Conservation (phyloP, 2,113 vertebrate genomes). For the Pyrgilauda ruficollis region DNA sequence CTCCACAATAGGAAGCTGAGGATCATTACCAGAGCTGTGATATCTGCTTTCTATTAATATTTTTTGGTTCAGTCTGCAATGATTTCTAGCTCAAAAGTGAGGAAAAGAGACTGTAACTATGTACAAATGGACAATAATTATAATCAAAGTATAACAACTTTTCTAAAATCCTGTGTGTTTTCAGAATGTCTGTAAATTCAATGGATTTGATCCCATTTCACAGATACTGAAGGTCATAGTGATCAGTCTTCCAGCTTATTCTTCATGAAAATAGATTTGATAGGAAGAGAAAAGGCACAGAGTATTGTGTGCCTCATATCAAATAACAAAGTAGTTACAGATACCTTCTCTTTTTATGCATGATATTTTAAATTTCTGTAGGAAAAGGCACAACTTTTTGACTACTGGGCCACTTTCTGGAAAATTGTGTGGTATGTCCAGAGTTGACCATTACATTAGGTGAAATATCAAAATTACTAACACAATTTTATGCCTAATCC, state of each 20-base stretch:
- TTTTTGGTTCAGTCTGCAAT: background rate
- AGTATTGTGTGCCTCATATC: background rate
- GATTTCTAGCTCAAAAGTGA: background rate
- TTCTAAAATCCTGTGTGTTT: background rate
- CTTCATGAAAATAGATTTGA: background rate
- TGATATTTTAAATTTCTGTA: background rate
- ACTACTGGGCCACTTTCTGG: background rate
- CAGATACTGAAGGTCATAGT: background rate
- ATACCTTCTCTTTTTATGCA: background rate
- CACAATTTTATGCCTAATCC: background rate
- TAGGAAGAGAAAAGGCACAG: background rate
- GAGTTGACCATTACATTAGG: background rate
- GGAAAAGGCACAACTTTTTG: background rate
- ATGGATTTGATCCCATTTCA: background rate
- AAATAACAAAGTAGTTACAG: background rate
- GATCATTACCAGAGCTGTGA: background rate
- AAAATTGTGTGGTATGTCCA: background rate
- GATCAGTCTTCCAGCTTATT: background rate
- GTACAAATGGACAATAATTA: background rate
- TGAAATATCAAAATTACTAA: background rate
- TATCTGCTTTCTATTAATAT: fast-evolving
- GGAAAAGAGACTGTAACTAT: background rate
- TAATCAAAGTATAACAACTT: background rate
- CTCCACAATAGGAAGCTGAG: background rate
- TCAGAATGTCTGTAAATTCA: background rate